phyloP scores from a whole-genome alignment of 2,113 vertebrate species.

The Toxostoma redivivum region DNA sequence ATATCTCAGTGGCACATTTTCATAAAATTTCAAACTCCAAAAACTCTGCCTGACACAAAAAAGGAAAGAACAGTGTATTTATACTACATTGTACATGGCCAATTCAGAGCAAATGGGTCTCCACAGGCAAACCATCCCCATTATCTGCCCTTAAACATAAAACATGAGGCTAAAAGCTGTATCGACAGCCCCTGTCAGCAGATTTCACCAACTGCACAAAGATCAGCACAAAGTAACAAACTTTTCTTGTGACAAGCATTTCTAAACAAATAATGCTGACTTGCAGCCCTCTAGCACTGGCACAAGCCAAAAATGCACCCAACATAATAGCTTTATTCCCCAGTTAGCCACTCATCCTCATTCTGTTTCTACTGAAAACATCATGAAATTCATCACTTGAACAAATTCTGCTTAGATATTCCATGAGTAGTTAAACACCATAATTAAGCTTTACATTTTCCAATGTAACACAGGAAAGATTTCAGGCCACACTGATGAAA shows the following conservation, averaged over 20 bases:
- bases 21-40: not conserved
- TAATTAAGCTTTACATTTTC: not conserved
- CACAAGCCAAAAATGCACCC: conserved; percentile 19
- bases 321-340: conserved; percentile 3
- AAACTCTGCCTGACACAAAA: not conserved
- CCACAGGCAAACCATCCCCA: not conserved
- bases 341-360: conserved; percentile 8
- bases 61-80: not conserved
- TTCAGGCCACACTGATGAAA: not conserved
- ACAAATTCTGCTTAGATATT: not conserved
- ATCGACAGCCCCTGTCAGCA: conserved; percentile 26
- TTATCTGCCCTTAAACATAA: conserved; percentile 5
- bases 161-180: not conserved
- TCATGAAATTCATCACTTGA: not conserved
- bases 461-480: not conserved
- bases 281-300: not conserved
- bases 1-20: not conserved
- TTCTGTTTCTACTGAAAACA: conserved; percentile 7
- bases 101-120: not conserved
- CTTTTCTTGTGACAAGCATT: conserved; percentile 54
- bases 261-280: conserved; percentile 49
- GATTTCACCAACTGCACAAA: conserved; percentile 26
- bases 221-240: conserved; percentile 47
- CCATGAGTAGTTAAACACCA: not conserved
- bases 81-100: not conserved